Conservation (phyloP, 2,113 vertebrate genomes). For the Pedionomus torquatus region DNA sequence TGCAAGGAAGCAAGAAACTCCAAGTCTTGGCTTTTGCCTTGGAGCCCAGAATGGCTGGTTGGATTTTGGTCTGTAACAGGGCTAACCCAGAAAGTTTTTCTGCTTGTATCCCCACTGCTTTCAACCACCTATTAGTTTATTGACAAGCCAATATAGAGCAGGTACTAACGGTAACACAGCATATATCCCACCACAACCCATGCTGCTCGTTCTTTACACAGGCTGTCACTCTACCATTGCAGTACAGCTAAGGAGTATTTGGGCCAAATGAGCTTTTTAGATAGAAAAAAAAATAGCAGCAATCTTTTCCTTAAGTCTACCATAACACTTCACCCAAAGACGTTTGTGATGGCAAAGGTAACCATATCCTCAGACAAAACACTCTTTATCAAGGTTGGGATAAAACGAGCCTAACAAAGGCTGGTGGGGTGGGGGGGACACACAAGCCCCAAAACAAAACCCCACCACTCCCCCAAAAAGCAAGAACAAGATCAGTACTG, state of each 20-base stretch:
- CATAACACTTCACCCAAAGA: accelerated
- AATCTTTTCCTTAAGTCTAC: background rate
- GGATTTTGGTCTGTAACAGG: background rate
- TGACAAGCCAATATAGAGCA: background rate
- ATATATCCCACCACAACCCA: background rate
- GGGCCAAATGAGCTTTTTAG: background rate
- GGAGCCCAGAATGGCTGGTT: background rate
- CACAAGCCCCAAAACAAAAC: background rate
- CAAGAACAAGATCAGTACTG: background rate
- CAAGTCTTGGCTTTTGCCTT: background rate
- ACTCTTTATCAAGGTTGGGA: background rate
- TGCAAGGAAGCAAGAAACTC: background rate
- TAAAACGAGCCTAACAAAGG: background rate
- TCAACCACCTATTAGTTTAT: background rate
- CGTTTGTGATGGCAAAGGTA: background rate
- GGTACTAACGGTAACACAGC: background rate
- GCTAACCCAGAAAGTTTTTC: background rate
- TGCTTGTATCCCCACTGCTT: background rate
- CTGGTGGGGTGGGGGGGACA: too few species aligned
- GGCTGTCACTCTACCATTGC: background rate
- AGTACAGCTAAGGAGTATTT: background rate
- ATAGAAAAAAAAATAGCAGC: too few species aligned
- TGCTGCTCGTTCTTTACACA: background rate
- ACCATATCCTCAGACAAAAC: background rate
- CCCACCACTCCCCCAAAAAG: background rate